These are phyloP conservation scores for Poecile montanus DNA, from an alignment of 2,797 vertebrate genomes.

Conservation along the genomic window DNA sequence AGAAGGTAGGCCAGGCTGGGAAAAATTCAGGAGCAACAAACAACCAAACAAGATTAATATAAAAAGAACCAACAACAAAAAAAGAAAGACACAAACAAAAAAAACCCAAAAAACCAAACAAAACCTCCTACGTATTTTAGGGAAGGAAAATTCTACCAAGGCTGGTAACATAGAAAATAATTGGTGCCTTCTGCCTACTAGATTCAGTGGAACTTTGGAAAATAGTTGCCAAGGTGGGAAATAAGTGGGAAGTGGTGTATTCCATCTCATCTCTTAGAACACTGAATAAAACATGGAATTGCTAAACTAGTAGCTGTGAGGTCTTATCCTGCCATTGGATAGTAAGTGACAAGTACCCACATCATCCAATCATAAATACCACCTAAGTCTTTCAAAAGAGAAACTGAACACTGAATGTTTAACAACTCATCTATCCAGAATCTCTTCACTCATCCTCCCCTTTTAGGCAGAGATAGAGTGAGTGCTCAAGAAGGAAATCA, in stretches of 20 bases:
- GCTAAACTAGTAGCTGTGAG: neutral
- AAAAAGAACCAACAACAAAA: neutral
- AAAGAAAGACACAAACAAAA: no score
- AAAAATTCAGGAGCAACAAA: neutral
- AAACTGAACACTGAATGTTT: neutral
- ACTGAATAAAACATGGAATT: neutral
- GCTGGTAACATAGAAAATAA: neutral
- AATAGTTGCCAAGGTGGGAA: neutral
- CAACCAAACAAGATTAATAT: no score
- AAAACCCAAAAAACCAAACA: no score
- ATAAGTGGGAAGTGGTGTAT: neutral
- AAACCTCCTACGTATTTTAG: neutral
- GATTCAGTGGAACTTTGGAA: neutral
- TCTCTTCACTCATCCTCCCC: neutral
- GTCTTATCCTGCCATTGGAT: neutral
- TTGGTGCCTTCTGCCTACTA: neutral
- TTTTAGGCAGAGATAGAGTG: neutral
- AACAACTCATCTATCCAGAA: neutral
- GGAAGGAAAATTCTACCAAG: neutral
- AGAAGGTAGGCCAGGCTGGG: slow-evolving; percentile 82
- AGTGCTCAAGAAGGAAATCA: neutral
- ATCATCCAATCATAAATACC: neutral
- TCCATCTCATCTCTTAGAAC: neutral
- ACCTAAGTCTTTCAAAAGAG: neutral
- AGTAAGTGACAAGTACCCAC: neutral